These are phyloP conservation scores for Chaetorhynchus papuensis DNA, from an alignment of 2,113 vertebrate genomes.

Conservation along the genomic window DNA sequence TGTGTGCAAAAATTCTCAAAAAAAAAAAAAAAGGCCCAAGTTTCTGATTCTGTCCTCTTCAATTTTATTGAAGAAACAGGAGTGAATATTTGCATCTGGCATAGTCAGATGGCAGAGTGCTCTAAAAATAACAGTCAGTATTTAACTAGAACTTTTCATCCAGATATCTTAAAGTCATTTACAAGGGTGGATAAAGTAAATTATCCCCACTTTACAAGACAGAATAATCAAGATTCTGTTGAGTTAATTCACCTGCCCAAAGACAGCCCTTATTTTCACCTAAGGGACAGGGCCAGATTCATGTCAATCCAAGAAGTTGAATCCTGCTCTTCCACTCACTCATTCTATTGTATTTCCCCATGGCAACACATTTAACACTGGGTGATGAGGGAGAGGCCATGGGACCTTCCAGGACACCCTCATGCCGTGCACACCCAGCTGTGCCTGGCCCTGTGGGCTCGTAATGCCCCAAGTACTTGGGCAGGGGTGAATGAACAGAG, in stretches of 20 bases:
- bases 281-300: neutral
- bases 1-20: neutral
- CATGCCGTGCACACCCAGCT: neutral
- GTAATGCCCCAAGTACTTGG: neutral
- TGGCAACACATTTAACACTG: neutral
- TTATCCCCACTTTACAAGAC: neutral
- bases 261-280: neutral
- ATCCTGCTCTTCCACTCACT: neutral
- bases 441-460: neutral
- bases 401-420: neutral
- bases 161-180: neutral
- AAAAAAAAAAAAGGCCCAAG: neutral
- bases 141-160: neutral
- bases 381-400: fast-evolving
- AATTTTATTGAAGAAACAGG: neutral
- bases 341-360: neutral
- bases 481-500: neutral
- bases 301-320: neutral
- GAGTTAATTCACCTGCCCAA: neutral
- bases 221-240: neutral
- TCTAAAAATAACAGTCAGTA: neutral
- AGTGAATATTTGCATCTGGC: neutral
- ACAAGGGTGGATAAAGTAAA: neutral
- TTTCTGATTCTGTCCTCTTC: neutral
- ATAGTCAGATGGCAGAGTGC: neutral